These are phyloP conservation scores for Morinoia aosen DNA, from an alignment of 2,888 invertebrate species.

Conservation along the genomic window DNA sequence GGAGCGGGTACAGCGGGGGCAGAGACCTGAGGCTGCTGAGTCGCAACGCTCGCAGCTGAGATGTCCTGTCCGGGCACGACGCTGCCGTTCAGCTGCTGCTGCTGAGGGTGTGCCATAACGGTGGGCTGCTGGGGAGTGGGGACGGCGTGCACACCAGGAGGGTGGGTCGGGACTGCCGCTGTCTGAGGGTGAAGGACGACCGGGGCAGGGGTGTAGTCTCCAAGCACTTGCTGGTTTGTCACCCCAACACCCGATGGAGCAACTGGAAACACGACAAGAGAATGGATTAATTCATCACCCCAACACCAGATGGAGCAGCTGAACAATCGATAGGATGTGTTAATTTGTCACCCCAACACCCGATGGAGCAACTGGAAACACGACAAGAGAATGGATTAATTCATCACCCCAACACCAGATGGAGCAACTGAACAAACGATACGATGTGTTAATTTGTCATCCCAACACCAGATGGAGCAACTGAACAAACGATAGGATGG, in stretches of 20 bases:
- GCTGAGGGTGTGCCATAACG: constrained; percentile 12
- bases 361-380: too few species aligned
- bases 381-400: not conserved
- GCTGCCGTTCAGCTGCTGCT: constrained; percentile 36
- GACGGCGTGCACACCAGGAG: constrained; percentile 39
- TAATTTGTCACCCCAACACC: not conserved
- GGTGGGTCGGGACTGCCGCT: not conserved
- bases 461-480: too few species aligned
- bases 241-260: constrained; percentile 27
- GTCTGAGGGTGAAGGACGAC: constrained; percentile 59
- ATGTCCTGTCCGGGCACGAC: constrained; percentile 2
- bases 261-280: too few species aligned
- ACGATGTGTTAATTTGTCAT: too few species aligned
- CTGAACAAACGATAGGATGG: too few species aligned
- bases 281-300: not conserved
- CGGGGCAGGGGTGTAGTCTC: not conserved
- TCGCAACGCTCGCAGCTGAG: not conserved
- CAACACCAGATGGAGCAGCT: constrained; percentile 26
- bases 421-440: too few species aligned
- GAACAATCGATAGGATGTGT: not conserved
- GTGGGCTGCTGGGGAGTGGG: constrained; percentile 35
- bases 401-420: not conserved
- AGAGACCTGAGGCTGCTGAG: not conserved
- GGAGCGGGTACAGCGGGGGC: not conserved
- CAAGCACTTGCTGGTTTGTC: not conserved